Conservation (phyloP, 2,113 vertebrate genomes). For the Scalopus aquaticus region DNA sequence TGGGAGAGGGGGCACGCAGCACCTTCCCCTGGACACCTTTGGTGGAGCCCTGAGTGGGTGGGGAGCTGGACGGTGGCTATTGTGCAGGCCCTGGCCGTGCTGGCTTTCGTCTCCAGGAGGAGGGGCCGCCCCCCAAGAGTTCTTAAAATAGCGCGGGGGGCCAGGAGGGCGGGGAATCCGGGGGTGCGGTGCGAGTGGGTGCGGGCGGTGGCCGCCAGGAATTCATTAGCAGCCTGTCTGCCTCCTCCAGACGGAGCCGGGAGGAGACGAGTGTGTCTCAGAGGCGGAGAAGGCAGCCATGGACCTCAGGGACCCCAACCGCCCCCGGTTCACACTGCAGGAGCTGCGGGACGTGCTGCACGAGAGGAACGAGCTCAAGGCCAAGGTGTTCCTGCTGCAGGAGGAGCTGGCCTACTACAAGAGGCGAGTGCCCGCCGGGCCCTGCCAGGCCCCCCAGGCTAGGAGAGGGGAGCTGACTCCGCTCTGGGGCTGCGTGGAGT, state of each 20-base stretch:
- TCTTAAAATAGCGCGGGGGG: conserved; percentile 45
- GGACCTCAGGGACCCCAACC: conserved; percentile 94
- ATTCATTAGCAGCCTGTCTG: conserved; percentile 34
- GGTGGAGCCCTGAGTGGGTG: background rate
- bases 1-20: fast-evolving
- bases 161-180: background rate
- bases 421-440: conserved; percentile 83
- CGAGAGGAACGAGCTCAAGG: conserved; percentile 95
- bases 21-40: background rate
- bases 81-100: background rate
- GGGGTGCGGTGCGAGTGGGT: background rate
- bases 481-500: fast-evolving
- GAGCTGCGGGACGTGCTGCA: conserved; percentile 95
- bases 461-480: background rate
- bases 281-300: conserved; percentile 83
- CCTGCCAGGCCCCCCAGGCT: no score
- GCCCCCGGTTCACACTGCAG: conserved; percentile 95
- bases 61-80: no score
- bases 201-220: fast-evolving
- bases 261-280: conserved; percentile 87
- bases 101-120: background rate
- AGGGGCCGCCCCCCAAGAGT: background rate
- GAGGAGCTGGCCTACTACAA: conserved; percentile 95
- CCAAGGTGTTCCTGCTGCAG: conserved; percentile 93
- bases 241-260: conserved; percentile 82